Evolutionary conservation across 2,797 vertebrate species (phyloP).

Genomic region (Melanotaenia pygmaea): DNA sequence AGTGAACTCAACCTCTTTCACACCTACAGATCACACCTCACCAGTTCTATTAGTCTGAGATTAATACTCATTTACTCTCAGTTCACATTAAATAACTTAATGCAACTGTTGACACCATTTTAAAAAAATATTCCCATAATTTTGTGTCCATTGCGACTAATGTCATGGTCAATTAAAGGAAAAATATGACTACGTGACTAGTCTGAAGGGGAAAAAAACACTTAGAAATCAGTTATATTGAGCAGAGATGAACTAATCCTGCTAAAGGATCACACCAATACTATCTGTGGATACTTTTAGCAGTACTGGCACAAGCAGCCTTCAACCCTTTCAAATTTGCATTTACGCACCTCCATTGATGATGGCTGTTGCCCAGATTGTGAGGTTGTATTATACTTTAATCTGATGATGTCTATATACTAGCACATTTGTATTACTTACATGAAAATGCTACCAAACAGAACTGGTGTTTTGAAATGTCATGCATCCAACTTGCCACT

Average conservation of each 20-base stretch:
- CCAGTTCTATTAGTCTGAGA: neutral
- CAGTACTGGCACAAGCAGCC: neutral
- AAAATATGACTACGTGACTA: neutral
- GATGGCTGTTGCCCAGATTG: neutral
- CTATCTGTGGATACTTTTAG: neutral
- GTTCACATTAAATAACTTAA: too few relatives aligned
- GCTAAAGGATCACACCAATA: neutral
- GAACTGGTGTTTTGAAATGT: neutral
- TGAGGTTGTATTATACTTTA: neutral
- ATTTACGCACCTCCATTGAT: neutral
- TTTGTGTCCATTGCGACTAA: neutral
- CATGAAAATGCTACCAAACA: neutral
- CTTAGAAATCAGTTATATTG: neutral
- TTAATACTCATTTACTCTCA: neutral
- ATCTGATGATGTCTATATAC: neutral
- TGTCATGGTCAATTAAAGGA: neutral
- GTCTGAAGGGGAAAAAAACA: neutral
- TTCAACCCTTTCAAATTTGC: neutral
- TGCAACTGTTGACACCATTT: too few relatives aligned
- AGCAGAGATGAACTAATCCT: neutral
- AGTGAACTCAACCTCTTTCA: too few relatives aligned
- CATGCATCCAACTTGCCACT: neutral
- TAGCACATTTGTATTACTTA: neutral
- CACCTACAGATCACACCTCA: neutral
- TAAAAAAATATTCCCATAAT: too few relatives aligned